Base-by-base conservation (phyloP, 2,113 vertebrate genomes). In the Himantopus leucocephalus region DNA sequence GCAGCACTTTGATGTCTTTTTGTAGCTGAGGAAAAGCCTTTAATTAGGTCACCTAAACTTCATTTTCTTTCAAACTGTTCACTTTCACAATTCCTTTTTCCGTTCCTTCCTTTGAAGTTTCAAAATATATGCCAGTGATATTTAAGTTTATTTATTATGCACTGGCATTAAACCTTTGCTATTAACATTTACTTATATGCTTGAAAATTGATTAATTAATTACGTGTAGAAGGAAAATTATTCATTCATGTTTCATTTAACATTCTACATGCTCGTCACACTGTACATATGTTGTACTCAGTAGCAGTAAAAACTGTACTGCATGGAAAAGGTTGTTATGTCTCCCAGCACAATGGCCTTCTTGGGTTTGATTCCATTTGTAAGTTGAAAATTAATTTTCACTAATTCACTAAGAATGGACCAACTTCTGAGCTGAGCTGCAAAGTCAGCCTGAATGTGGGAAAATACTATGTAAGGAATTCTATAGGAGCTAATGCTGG, bases 61-160 rank as follows among this genome's bases (percentile, higher is more conserved):
- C 45, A 82, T 97, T 98, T 98, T 97, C 90, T 96, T 98, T 95
- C 90, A 97, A 77, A 96, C 71, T 94, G 74, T 92, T 97, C 92
- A 91, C 62, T 97, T 96, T 89, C 76, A 88, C 82, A 81, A 92
- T 97, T 92, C 71, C 26, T 93, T 96, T 97, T 96, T 96, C 92
- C 88, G 94, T 97, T 85, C 74, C 60, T 97, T 74, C 67, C 96
- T 97, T 98, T 98, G 95, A 96, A 97, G 81, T 98, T 96, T 97
- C 94, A 98, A 97, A 97, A 93, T 96, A 90, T 68, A 96, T 81
- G 93, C 94, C 90, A 96, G 81, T 97, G 95, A 96, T 97, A 95
- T 96, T 98, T 98, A 97, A 90, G 93, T 97, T 98, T 98, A 98
- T 96, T 98, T 98, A 97, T 98, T 98, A 96, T 98, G 96, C 95